Evolutionary conservation across 1,140 invertebrate species (phyloP).

Genomic region (Patella vulgata): DNA sequence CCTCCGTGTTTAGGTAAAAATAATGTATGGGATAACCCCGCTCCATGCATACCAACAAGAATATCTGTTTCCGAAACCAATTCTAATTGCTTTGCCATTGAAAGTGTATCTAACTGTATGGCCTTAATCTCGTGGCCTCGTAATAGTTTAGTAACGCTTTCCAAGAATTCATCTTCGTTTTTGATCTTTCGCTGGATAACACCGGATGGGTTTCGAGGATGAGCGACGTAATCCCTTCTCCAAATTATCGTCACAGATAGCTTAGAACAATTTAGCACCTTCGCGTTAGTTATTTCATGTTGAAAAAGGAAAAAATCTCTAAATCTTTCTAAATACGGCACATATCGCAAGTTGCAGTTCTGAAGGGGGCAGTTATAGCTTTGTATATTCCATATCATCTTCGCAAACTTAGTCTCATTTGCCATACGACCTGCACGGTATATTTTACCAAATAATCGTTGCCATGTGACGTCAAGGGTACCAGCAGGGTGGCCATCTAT

Average conservation of each 20-base stretch:
- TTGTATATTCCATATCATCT: constrained; percentile 52
- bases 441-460: constrained; percentile 45
- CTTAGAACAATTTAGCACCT: constrained; percentile 36
- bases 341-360: constrained; percentile 21
- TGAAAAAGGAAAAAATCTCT: constrained; percentile 52
- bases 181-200: constrained; percentile 39
- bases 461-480: constrained; percentile 54
- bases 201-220: constrained; percentile 50
- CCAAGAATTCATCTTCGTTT: constrained; percentile 45
- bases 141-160: constrained; percentile 15
- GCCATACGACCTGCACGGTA: constrained; percentile 26
- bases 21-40: constrained; percentile 90
- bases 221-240: constrained; percentile 53
- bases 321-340: constrained; percentile 57
- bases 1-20: constrained; percentile 95
- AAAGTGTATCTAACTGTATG: constrained; percentile 30
- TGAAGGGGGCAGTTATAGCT: constrained; percentile 59
- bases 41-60: constrained; percentile 95
- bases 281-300: constrained; percentile 14
- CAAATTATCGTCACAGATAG: constrained; percentile 54
- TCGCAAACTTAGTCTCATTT: constrained; percentile 22
- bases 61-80: constrained; percentile 79
- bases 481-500: constrained; percentile 56
- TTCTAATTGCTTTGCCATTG: constrained; percentile 38
- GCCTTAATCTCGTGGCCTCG: constrained; percentile 15